Evolutionary conservation across 2,113 vertebrate genomes (phyloP).

Genomic region (Pollachius pollachius): DNA sequence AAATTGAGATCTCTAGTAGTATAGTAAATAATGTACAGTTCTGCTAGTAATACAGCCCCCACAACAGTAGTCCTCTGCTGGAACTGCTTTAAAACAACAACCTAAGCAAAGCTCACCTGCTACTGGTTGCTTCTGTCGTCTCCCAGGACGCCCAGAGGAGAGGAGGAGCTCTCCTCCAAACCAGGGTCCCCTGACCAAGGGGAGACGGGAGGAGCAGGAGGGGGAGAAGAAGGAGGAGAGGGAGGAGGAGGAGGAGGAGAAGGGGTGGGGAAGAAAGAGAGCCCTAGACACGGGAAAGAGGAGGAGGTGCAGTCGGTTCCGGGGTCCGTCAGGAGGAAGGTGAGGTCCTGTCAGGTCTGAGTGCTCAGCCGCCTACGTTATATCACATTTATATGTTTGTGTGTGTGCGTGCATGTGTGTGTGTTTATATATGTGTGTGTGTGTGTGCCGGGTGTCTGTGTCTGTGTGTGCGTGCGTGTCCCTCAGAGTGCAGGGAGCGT

Average conservation of each 20-base stretch:
- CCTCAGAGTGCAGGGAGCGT: constrained; percentile 52
- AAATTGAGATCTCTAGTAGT: too few species aligned
- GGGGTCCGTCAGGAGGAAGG: constrained; percentile 47
- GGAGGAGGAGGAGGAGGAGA: neutral
- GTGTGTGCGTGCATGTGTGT: neutral
- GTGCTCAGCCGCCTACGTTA: neutral
- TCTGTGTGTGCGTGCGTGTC: constrained; percentile 15
- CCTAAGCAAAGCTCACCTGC: neutral
- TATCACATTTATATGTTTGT: neutral
- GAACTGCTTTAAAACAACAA: neutral
- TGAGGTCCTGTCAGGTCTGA: constrained; percentile 17
- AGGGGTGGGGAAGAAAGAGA: constrained; percentile 12
- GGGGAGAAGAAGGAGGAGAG: constrained; percentile 23
- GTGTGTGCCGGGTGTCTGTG: neutral
- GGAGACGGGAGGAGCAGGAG: constrained; percentile 17
- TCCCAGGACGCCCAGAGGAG: neutral
- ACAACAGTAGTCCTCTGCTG: neutral
- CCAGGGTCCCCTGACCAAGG: constrained; percentile 9
- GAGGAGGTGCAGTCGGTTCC: constrained; percentile 37
- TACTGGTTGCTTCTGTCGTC: neutral
- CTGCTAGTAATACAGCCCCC: neutral
- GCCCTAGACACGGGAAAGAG: constrained; percentile 10
- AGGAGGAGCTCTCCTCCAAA: neutral
- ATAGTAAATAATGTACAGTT: too few species aligned
- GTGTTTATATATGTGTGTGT: neutral